phyloP scores from a whole-genome alignment of 2,113 vertebrate genomes.

The Myiozetetes cayanensis region DNA sequence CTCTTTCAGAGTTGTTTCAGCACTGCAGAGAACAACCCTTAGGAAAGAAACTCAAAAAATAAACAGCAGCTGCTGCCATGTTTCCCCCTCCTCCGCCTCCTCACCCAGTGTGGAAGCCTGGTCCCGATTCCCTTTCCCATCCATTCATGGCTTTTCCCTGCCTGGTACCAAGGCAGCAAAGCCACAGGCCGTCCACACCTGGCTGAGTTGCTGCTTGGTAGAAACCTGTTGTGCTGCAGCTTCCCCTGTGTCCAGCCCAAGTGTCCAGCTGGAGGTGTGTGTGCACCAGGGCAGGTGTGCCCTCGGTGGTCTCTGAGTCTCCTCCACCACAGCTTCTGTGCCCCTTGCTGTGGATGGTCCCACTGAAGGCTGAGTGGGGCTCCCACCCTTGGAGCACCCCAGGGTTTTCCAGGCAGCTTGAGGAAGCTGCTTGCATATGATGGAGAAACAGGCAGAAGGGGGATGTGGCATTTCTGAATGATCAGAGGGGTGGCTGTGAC shows the following conservation, averaged over 20 bases:
- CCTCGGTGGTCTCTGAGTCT: not conserved
- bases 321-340: not conserved
- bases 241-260: fast-evolving
- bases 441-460: not conserved
- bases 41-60: slow-evolving; percentile 24
- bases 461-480: not conserved
- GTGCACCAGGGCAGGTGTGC: not conserved
- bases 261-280: not conserved
- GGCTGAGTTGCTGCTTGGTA: not conserved
- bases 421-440: fast-evolving
- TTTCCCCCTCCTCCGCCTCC: not conserved
- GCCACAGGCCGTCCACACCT: not conserved
- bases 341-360: not conserved
- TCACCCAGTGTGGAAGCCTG: not conserved
- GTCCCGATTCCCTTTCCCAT: not conserved
- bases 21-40: slow-evolving; percentile 35
- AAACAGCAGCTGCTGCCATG: slow-evolving; percentile 46
- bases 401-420: fast-evolving
- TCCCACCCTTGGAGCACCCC: not conserved
- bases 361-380: not conserved
- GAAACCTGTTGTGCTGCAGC: not conserved
- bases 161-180: not conserved
- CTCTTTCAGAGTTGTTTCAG: slow-evolving; percentile 36
- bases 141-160: not conserved
- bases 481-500: not conserved